A percentile compares a stretch with the other conserved stretches of the same genome.
Conservation (phyloP, 1,140 invertebrate genomes). For the Copidosoma floridanum region DNA sequence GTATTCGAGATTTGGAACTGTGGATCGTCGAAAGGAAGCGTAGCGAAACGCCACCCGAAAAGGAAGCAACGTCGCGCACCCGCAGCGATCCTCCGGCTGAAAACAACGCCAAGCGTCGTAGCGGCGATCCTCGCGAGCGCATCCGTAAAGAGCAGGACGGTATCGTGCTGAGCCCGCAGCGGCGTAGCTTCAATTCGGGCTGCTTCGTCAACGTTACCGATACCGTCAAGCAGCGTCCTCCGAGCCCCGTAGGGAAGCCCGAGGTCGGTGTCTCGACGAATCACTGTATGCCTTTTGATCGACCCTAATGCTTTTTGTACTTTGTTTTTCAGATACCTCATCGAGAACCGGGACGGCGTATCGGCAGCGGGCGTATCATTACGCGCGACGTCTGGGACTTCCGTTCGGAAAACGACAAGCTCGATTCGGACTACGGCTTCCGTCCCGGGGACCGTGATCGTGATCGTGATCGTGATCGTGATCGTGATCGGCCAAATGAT, state of each 20-base stretch:
- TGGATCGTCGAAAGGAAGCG: conserved; percentile 61
- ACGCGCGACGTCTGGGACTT: conserved; percentile 66
- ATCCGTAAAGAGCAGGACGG: conserved; percentile 80
- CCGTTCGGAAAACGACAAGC: conserved; percentile 52
- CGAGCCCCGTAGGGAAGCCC: conserved; percentile 57
- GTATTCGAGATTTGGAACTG: conserved; percentile 64
- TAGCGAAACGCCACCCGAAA: conserved; percentile 62
- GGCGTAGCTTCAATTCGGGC: conserved; percentile 79
- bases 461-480: conserved; percentile 43
- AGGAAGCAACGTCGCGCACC: conserved; percentile 57
- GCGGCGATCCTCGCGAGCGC: conserved; percentile 74
- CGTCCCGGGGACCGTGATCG: conserved; percentile 42
- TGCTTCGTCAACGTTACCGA: conserved; percentile 66
- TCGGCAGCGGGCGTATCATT: conserved; percentile 77
- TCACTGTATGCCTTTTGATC: neutral
- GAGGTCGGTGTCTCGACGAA: conserved; percentile 36
- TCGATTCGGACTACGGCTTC: conserved; percentile 49
- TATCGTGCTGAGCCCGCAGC: conserved; percentile 79
- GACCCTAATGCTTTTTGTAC: too few relatives aligned
- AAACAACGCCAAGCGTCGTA: conserved; percentile 54
- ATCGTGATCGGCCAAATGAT: conserved; percentile 26
- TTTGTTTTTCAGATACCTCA: conserved; percentile 45
- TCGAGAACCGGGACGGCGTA: conserved; percentile 61
- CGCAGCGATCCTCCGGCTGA: conserved; percentile 23
- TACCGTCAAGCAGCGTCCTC: conserved; percentile 53